Evolutionary conservation across 1,140 invertebrate species (phyloP).

Genomic region (Telenomus remus): DNA sequence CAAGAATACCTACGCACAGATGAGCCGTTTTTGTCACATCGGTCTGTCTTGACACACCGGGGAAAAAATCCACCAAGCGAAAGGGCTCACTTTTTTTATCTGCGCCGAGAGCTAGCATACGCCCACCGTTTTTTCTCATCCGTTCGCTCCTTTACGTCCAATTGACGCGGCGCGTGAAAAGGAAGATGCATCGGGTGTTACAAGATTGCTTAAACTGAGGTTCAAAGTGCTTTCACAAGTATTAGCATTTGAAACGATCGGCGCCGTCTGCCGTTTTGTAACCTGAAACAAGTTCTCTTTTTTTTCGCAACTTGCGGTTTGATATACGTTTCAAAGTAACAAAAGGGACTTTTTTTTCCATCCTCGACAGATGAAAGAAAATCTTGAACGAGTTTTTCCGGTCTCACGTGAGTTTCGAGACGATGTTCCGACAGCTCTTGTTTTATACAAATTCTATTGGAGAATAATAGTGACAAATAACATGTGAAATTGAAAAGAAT

Average conservation of each 20-base stretch:
- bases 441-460: too few relatives aligned
- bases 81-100: conserved; percentile 19
- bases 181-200: conserved; percentile 41
- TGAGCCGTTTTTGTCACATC: conserved; percentile 44
- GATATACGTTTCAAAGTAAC: not conserved
- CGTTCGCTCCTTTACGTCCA: conserved; percentile 36
- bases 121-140: conserved; percentile 18
- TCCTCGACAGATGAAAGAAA: not conserved
- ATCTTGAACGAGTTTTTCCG: too few relatives aligned
- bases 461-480: too few relatives aligned
- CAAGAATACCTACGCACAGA: conserved; percentile 36
- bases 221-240: conserved; percentile 34
- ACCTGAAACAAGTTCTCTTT: conserved; percentile 9
- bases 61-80: conserved; percentile 24
- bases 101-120: not conserved
- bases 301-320: not conserved
- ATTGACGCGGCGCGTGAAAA: conserved; percentile 33
- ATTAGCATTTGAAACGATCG: conserved; percentile 40
- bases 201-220: conserved; percentile 40
- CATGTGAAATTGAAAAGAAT: too few relatives aligned
- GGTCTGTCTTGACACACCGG: conserved; percentile 27
- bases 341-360: not conserved
- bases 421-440: too few relatives aligned
- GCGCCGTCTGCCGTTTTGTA: conserved; percentile 3
- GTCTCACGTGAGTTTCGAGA: too few relatives aligned